Percentiles rank a stretch among this genome's conserved stretches.
phyloP scores from a whole-genome alignment of 2,113 vertebrate genomes.

The Psophia crepitans region DNA sequence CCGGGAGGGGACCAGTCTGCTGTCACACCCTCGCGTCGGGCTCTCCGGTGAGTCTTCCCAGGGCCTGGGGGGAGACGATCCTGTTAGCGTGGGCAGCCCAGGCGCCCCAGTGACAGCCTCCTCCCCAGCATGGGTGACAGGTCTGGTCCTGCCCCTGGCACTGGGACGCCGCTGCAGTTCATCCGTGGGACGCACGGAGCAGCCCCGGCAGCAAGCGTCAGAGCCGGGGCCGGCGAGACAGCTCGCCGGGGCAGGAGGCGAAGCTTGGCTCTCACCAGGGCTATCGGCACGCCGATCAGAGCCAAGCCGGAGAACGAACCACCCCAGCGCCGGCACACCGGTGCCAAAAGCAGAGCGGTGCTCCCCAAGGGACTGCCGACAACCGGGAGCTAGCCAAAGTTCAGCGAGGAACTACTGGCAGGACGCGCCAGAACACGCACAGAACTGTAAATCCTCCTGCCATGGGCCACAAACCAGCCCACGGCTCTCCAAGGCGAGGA shows the following conservation, averaged over 20 bases:
- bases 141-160: conserved; percentile 17
- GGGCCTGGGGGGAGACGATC: background rate
- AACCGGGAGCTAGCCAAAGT: conserved; percentile 16
- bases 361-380: background rate
- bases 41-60: background rate
- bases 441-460: conserved; percentile 39
- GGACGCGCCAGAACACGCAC: conserved; percentile 36
- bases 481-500: background rate
- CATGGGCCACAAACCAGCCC: background rate
- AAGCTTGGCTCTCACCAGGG: background rate
- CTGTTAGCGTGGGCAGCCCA: background rate
- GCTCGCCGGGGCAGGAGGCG: background rate
- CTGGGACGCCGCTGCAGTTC: background rate
- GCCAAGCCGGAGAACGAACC: background rate
- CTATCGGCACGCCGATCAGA: background rate
- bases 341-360: background rate
- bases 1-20: background rate
- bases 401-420: background rate
- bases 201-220: background rate
- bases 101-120: background rate
- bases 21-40: background rate
- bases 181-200: background rate
- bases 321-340: background rate
- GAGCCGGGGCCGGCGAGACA: background rate
- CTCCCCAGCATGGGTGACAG: background rate